Conservation (phyloP, 2,113 vertebrate genomes). For the Nothoprocta perdicaria region DNA sequence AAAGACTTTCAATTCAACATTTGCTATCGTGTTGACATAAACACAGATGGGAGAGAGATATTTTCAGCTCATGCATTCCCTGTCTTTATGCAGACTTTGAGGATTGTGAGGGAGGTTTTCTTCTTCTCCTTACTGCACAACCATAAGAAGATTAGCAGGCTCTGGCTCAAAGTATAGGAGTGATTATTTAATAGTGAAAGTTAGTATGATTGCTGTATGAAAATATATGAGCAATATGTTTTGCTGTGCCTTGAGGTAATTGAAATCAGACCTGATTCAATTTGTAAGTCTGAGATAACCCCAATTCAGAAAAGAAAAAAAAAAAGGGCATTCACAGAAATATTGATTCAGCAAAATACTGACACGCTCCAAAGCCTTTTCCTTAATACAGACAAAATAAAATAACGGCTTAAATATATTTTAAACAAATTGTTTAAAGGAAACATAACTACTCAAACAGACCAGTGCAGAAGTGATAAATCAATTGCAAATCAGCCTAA, state of each 20-base stretch:
- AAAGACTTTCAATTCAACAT: background rate
- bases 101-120: background rate
- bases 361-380: background rate
- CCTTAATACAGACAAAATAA: background rate
- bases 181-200: background rate
- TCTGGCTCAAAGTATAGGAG: background rate
- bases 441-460: background rate
- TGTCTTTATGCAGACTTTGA: background rate
- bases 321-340: accelerated
- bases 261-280: background rate
- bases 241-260: background rate
- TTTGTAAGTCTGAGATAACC: background rate
- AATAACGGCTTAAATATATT: background rate
- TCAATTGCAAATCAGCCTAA: background rate
- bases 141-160: background rate
- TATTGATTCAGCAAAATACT: background rate
- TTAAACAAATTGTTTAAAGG: background rate
- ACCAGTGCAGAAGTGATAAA: background rate
- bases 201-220: background rate
- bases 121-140: background rate
- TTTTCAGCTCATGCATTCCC: background rate
- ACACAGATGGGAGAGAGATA: background rate
- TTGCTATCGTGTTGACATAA: background rate
- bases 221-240: background rate
- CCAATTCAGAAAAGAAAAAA: background rate